These are phyloP conservation scores for Chloroceryle amazona DNA, from an alignment of 2,797 vertebrate genomes.

Conservation along the genomic window DNA sequence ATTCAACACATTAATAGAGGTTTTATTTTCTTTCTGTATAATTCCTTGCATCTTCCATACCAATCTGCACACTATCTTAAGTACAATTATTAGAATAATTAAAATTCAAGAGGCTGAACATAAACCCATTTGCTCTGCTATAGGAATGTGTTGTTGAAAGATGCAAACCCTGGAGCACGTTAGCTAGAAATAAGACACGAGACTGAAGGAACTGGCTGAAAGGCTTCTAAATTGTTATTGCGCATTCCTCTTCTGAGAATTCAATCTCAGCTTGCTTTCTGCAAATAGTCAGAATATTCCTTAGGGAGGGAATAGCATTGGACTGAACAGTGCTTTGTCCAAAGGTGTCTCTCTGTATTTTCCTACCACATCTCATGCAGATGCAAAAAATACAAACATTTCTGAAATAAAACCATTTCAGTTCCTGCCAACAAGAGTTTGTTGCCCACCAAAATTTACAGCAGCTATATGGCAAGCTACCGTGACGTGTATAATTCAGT, in stretches of 20 bases:
- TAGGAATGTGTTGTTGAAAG: constrained; percentile 59
- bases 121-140: constrained; percentile 20
- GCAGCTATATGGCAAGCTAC: background rate
- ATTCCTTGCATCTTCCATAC: background rate
- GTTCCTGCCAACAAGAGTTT: background rate
- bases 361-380: background rate
- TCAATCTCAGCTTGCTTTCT: background rate
- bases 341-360: background rate
- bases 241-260: background rate
- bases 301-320: background rate
- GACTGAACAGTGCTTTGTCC: background rate
- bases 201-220: background rate
- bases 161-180: constrained; percentile 2
- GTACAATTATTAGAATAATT: background rate
- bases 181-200: constrained; percentile 14
- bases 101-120: background rate
- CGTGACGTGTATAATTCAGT: background rate
- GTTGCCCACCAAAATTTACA: background rate
- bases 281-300: background rate
- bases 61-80: background rate
- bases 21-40: constrained; percentile 25
- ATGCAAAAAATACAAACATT: background rate
- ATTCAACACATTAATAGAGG: background rate
- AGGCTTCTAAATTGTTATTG: constrained; percentile 33
- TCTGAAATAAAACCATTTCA: background rate